These are phyloP conservation scores for Tetragonula clypearis DNA, from an alignment of 1,140 invertebrate species.

Conservation along the genomic window DNA sequence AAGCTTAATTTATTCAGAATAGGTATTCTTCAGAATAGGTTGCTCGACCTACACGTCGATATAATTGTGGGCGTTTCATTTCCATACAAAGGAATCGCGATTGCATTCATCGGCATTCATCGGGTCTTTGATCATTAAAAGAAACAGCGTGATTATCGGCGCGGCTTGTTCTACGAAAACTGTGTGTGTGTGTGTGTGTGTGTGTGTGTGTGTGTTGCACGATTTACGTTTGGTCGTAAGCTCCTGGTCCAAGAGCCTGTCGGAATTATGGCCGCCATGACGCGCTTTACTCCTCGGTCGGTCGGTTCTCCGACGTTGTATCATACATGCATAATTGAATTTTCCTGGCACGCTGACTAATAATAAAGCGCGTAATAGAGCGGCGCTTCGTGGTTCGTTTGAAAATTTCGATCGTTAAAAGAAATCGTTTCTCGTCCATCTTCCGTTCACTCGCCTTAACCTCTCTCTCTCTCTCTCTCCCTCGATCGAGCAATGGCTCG, in stretches of 20 bases:
- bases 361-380: conserved; percentile 62
- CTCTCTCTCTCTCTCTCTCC: not conserved
- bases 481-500: conserved; percentile 46
- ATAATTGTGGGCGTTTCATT: conserved; percentile 42
- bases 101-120: conserved; percentile 24
- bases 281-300: too few relatives aligned
- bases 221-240: conserved; percentile 25
- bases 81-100: conserved; percentile 55
- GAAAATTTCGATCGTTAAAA: conserved; percentile 70
- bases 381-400: conserved; percentile 67
- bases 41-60: conserved; percentile 6
- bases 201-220: conserved; percentile 17
- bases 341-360: conserved; percentile 21
- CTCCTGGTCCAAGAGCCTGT: not conserved
- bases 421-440: conserved; percentile 38
- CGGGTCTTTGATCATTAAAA: conserved; percentile 49
- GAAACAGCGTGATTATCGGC: conserved; percentile 35
- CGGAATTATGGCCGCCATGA: not conserved
- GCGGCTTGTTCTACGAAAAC: not conserved
- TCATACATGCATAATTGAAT: conserved; percentile 19
- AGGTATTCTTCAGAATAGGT: not conserved
- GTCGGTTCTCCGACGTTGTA: not conserved
- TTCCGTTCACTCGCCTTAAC: conserved; percentile 44
- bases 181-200: too few relatives aligned
- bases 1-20: too few relatives aligned